Evolutionary conservation across 2,888 invertebrate genomes (phyloP), one percentile per base, ranked within the genome.

Genomic region (Andrena camellia): DNA sequence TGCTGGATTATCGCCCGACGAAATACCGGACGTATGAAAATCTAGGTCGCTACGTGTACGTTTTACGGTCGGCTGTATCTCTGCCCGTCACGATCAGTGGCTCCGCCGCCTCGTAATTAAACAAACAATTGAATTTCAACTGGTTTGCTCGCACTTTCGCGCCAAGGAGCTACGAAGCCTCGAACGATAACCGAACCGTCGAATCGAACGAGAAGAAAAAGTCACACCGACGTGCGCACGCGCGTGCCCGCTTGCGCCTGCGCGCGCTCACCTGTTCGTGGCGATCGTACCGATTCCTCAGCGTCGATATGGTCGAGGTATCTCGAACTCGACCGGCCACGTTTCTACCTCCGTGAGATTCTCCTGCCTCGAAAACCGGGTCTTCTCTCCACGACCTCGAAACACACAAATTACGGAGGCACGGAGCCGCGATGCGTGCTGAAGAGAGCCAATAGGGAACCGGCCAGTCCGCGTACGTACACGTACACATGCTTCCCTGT

Each of bases 361-460:
- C 86, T 87, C 90, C 83, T 69, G 78, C 84, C 83, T 86, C 85
- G 81, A 88, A 57, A 86, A 89, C 88, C 88, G 82, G 90, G 89
- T 89, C 90, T 90, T 85, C 85, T 86, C 88, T 88, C 90, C 83
- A 63, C 91, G 91, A 91, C 91, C 91, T 91, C 91, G 88, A 91
- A 91, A 91, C 91, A 91, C 91, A 91, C 90, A 91, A 91, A 91
- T 91, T 91, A 88, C 85, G 74, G 79, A 89, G 79, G 86, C 84
- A 89, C 85, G 74, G 63, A 86, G 83, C 78, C 23, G 23, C 23
- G 82, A 72, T 82, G 83, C 83, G 83, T 79, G 84, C 77, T 62
- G 62, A 78, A 63, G 73, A 75, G 74, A 52, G 66, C 77, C 82
- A 57, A 82, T 81, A 78, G 84, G 81, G 82, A 77, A 75, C 73